Conservation (phyloP, 2,797 vertebrate genomes). For the Chrysolophus pictus region DNA sequence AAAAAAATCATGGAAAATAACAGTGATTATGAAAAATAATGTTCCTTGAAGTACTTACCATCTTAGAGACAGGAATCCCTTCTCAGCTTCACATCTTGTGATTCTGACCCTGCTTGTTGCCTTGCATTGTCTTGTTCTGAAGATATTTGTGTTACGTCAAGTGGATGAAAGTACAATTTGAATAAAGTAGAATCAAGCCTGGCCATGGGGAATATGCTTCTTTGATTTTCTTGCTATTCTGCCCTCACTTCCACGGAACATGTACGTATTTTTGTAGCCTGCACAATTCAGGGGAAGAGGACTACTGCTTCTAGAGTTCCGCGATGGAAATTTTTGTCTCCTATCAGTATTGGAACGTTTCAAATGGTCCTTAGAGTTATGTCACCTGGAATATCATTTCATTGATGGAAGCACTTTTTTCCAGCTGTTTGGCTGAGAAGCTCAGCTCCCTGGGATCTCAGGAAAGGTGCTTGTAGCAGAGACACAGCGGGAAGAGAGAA, state of each 20-base stretch:
- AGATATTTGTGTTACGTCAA: background rate
- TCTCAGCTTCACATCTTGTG: background rate
- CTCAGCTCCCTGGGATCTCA: background rate
- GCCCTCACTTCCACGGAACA: background rate
- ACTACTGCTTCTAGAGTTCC: background rate
- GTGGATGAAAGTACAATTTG: rapidly evolving
- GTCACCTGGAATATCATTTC: background rate
- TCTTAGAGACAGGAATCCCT: background rate
- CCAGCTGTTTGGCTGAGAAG: background rate
- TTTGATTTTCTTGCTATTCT: background rate
- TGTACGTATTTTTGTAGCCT: background rate
- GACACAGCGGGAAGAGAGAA: background rate
- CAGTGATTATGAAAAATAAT: background rate
- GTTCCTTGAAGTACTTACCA: background rate
- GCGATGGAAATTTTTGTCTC: background rate
- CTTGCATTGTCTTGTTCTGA: background rate
- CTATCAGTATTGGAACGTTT: background rate
- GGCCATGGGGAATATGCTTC: background rate
- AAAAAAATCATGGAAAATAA: background rate
- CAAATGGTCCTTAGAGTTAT: background rate
- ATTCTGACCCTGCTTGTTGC: background rate
- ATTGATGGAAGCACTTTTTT: background rate
- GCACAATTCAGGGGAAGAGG: background rate
- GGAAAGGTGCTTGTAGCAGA: background rate
- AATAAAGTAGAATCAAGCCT: background rate